Evolutionary conservation across 1,140 invertebrate species (phyloP).

Genomic region (Pissodes strobi): DNA sequence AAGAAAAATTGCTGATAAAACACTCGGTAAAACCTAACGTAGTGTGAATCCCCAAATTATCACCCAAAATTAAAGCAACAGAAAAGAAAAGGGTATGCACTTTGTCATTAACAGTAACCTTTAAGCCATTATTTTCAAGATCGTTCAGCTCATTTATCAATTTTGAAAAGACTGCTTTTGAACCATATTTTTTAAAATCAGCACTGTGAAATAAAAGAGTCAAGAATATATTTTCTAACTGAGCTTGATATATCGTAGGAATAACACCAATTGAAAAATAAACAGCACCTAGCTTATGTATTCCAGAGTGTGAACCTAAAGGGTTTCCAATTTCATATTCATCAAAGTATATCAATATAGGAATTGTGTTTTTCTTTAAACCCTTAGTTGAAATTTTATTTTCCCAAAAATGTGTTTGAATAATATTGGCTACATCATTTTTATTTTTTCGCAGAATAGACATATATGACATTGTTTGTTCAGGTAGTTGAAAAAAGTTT

Average conservation of each 20-base stretch:
- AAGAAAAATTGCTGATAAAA: background rate
- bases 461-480: too few relatives aligned
- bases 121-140: background rate
- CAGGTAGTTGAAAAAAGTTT: too few relatives aligned
- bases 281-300: constrained; percentile 16
- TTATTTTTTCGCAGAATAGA: too few relatives aligned
- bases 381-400: too few relatives aligned
- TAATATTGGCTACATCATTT: too few relatives aligned
- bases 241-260: background rate
- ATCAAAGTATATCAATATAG: too few relatives aligned
- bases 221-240: constrained; percentile 25
- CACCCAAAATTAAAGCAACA: background rate
- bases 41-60: background rate
- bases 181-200: constrained; percentile 13
- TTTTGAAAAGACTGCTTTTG: constrained; percentile 1
- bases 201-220: background rate
- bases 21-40: background rate
- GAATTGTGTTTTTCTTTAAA: too few relatives aligned
- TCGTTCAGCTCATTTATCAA: constrained; percentile 3
- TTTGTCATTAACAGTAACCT: background rate
- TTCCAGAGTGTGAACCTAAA: constrained; percentile 10
- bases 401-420: too few relatives aligned
- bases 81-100: background rate
- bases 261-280: constrained; percentile 9
- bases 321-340: constrained; percentile 15